These are phyloP conservation scores for Protonibea diacanthus DNA, from an alignment of 2,797 vertebrate genomes.

Conservation along the genomic window DNA sequence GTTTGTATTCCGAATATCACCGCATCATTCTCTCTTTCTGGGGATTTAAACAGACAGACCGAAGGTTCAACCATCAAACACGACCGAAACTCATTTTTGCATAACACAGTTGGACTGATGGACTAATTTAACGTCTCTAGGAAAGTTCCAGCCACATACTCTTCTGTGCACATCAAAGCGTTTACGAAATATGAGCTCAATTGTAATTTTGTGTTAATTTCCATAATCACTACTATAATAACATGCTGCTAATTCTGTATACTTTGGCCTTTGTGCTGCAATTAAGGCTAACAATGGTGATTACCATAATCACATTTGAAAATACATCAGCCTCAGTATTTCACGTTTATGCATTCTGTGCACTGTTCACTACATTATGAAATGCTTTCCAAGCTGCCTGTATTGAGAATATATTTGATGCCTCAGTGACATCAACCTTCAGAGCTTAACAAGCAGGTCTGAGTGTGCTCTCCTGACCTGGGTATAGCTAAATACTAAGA, in stretches of 20 bases:
- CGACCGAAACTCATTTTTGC: not conserved
- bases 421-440: not conserved
- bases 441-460: not conserved
- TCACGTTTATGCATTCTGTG: slow-evolving; percentile 12
- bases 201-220: slow-evolving; percentile 58
- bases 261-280: slow-evolving; percentile 52
- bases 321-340: slow-evolving; percentile 31
- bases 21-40: not conserved
- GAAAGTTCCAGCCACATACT: slow-evolving; percentile 1
- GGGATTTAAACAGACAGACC: not conserved
- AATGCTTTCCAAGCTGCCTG: not conserved
- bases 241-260: slow-evolving; percentile 56
- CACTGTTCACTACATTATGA: not conserved
- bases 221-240: slow-evolving; percentile 59
- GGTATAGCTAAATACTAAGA: not conserved
- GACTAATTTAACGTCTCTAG: not conserved
- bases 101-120: not conserved
- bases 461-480: not conserved
- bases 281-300: slow-evolving; percentile 46
- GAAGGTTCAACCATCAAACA: slow-evolving; percentile 1
- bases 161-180: slow-evolving; percentile 35
- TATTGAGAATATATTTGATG: not conserved
- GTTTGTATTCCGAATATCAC: slow-evolving; percentile 1
- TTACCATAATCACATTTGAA: slow-evolving; percentile 48
- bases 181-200: slow-evolving; percentile 49